Evolutionary conservation across 2,113 vertebrate genomes (phyloP).

Genomic region (Orthochromis indermauri): DNA sequence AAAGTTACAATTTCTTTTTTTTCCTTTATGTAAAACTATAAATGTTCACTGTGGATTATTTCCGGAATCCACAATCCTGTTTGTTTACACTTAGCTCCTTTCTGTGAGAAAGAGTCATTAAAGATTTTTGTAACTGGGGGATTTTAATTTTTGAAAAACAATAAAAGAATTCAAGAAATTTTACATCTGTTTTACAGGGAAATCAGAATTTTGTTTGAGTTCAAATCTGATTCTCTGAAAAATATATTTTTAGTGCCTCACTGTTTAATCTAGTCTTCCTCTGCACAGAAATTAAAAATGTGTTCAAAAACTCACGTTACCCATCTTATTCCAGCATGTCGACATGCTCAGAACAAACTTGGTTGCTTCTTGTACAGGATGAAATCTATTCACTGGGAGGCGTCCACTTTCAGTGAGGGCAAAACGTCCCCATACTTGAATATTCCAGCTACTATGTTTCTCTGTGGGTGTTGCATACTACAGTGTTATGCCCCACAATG

Average conservation of each 20-base stretch:
- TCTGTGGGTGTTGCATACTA: neutral
- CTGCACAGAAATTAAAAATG: neutral
- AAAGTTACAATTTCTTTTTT: neutral
- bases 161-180: neutral
- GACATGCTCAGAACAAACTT: neutral
- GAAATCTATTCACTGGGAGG: neutral
- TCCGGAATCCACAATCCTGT: neutral
- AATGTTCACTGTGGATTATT: neutral
- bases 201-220: neutral
- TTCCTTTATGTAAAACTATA: neutral
- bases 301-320: neutral
- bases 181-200: neutral
- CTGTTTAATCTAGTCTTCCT: neutral
- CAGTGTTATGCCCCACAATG: neutral
- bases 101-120: neutral
- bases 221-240: neutral
- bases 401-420: neutral
- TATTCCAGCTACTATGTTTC: neutral
- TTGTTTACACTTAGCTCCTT: neutral
- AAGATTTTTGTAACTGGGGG: neutral
- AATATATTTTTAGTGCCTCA: neutral
- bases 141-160: neutral
- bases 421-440: neutral
- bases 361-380: neutral
- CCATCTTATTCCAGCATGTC: neutral